Base-by-base conservation (phyloP, 2,888 invertebrate genomes). In the Agelastica alni region DNA sequence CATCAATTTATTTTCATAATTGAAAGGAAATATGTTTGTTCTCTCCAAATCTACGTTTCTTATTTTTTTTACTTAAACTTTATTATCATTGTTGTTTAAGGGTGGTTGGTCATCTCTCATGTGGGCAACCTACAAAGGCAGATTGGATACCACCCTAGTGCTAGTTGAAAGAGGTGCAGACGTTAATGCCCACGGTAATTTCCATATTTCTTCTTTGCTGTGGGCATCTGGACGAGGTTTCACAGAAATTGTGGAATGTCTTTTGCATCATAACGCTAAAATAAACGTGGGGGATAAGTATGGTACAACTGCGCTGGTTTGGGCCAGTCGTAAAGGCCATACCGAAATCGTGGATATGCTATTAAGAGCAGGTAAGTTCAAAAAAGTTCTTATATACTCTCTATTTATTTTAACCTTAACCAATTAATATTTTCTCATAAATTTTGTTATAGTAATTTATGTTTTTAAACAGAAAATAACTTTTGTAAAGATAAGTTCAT, bases 41-140 rank as follows among this genome's bases (percentile, higher is more conserved):
- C n/a, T n/a, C n/a, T n/a, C n/a, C n/a, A n/a, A n/a, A n/a, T n/a
- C n/a, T n/a, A n/a, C n/a, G n/a, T n/a, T n/a, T n/a, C n/a, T n/a
- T n/a, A n/a, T n/a, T n/a, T n/a, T n/a, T n/a, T n/a, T n/a, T n/a
- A n/a, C n/a, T n/a, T n/a, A n/a, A n/a, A n/a, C n/a, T n/a, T n/a
- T n/a, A n/a, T n/a, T n/a, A n/a, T n/a, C n/a, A n/a, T n/a, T n/a
- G n/a, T n/a, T n/a, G n/a, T 31, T 65, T 58, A 77, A 95, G 95
- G 96, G 96, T 64, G 95, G 94, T 28, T 99, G 98, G 98, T 91
- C 96, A 2, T 85, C 97, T 0, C 82, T 99, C 49, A 94, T 98
- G 90, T 99, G 98, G 98, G 93, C 96, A 0, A 86, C 93, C 5
- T 99, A 99, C 80, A 95, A 96, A 75, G 96, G 76, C 2, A 71